A percentile compares a stretch with the other conserved stretches of the same genome.
Conservation (phyloP, 2,797 vertebrate species). For the Prunella strophiata region DNA sequence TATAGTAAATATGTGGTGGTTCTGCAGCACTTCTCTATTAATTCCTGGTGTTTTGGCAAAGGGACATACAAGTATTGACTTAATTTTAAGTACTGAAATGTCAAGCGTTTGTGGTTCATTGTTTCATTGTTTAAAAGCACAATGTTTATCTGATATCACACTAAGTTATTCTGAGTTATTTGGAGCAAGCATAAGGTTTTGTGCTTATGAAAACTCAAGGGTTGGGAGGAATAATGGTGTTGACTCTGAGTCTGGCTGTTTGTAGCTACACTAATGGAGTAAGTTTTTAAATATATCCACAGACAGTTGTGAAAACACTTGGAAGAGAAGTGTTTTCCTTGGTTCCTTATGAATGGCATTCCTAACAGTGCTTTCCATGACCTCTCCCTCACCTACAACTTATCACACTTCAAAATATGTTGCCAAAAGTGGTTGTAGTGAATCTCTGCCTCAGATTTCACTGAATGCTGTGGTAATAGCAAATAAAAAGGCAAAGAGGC, state of each 20-base stretch:
- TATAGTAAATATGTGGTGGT: neutral
- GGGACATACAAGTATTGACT: neutral
- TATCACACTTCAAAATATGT: neutral
- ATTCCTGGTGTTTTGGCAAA: neutral
- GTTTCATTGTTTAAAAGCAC: neutral
- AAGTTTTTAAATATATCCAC: neutral
- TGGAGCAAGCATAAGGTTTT: neutral
- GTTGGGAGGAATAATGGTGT: neutral
- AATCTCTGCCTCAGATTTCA: neutral
- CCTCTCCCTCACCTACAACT: neutral
- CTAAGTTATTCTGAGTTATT: neutral
- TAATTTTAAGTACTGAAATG: neutral
- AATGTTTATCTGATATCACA: neutral
- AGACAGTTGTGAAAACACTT: neutral
- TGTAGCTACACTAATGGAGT: neutral
- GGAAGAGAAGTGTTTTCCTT: neutral
- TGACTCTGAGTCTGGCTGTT: neutral
- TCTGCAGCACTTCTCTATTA: neutral
- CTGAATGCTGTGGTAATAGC: neutral
- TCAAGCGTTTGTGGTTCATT: neutral
- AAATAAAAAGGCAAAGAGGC: neutral
- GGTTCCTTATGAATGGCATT: conserved; percentile 8
- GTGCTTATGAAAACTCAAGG: neutral
- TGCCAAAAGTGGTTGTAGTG: neutral
- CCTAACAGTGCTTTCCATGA: neutral